Evolutionary conservation across 2,113 vertebrate species (phyloP).

Genomic region (Pomatostomus ruficeps): DNA sequence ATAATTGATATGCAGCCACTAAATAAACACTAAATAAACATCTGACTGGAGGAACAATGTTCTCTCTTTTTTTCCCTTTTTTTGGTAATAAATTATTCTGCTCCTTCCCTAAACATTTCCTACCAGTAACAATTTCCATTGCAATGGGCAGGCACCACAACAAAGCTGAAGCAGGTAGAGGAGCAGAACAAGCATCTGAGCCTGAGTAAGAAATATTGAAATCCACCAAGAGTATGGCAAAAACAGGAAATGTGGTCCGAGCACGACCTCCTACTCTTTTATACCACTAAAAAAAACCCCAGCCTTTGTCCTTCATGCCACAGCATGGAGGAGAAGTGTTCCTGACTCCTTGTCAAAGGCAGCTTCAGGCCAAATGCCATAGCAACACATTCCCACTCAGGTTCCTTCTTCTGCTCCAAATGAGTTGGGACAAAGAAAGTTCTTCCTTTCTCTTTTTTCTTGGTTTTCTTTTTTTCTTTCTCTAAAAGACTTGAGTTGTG

Average conservation of each 20-base stretch:
- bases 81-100: background rate
- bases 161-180: background rate
- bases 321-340: background rate
- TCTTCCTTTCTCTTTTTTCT: background rate
- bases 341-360: fast-evolving
- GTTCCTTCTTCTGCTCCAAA: background rate
- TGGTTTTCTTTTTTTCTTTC: background rate
- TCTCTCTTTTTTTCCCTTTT: background rate
- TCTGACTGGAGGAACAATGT: background rate
- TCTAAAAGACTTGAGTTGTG: background rate
- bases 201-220: background rate
- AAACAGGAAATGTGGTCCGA: background rate
- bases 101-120: background rate
- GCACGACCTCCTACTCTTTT: background rate
- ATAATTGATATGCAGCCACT: constrained; percentile 47
- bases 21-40: constrained; percentile 55
- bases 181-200: background rate
- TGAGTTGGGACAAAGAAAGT: background rate
- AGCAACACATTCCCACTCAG: background rate
- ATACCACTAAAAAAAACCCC: fast-evolving
- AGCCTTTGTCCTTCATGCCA: background rate
- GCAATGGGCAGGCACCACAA: background rate
- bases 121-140: background rate
- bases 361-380: background rate
- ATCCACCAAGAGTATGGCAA: background rate